Evolutionary conservation across 2,888 invertebrate species (phyloP).

Genomic region (Megastigmus dorsalis): DNA sequence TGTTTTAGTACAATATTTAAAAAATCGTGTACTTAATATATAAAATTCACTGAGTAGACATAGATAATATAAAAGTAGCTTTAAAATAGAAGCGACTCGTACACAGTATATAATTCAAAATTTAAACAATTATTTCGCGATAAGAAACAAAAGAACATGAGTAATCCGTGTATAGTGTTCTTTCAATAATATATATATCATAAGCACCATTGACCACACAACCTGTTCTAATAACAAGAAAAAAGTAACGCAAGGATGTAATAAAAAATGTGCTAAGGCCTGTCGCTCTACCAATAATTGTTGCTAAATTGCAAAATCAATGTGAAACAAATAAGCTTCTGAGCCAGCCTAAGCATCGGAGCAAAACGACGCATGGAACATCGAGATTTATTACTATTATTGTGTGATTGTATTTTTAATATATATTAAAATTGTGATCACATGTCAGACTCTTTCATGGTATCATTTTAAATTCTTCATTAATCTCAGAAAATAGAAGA

Average conservation of each 20-base stretch:
- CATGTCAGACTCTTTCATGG: conserved; percentile 28
- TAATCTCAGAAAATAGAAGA: neutral
- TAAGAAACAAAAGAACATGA: conserved; percentile 3
- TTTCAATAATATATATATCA: conserved; percentile 40
- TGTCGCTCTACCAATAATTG: conserved; percentile 60
- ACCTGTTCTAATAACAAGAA: conserved; percentile 47
- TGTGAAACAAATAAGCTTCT: conserved; percentile 64
- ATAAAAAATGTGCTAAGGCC: conserved; percentile 60
- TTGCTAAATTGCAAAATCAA: conserved; percentile 64
- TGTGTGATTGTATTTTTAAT: conserved; percentile 8
- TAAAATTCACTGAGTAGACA: conserved; percentile 12
- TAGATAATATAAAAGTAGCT: conserved; percentile 2
- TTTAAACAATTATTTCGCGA: conserved; percentile 11
- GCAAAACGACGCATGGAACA: conserved; percentile 50
- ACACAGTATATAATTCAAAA: conserved; percentile 29
- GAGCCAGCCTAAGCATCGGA: conserved; percentile 62
- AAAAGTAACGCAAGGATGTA: conserved; percentile 35
- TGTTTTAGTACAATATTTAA: conserved; percentile 18
- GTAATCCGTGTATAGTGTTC: conserved; percentile 22
- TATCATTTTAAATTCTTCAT: neutral
- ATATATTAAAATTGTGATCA: conserved; percentile 25
- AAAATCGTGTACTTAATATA: conserved; percentile 19
- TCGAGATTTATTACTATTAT: conserved; percentile 41
- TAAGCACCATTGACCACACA: conserved; percentile 54
- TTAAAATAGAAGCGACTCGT: conserved; percentile 14